Conservation (phyloP, 2,888 invertebrate species). For the Phorcus lineatus region DNA sequence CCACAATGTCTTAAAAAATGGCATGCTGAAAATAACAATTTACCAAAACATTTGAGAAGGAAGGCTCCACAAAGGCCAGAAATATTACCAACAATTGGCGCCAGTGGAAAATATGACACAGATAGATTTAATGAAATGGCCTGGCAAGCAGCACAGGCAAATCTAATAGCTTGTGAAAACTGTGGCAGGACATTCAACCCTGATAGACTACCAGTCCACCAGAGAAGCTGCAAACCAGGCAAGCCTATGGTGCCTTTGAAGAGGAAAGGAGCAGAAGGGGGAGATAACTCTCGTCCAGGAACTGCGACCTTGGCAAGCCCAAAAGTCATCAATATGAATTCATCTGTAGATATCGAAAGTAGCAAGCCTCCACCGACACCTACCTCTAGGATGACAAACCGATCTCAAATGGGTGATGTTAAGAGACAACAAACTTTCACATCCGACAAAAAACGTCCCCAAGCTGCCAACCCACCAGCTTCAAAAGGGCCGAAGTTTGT, state of each 20-base stretch:
- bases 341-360: conserved; percentile 47
- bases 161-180: conserved; percentile 81
- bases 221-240: conserved; percentile 69
- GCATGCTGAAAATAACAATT: conserved; percentile 79
- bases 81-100: conserved; percentile 66
- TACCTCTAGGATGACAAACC: background rate
- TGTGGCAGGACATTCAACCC: conserved; percentile 83
- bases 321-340: conserved; percentile 67
- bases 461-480: conserved; percentile 35
- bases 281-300: conserved; percentile 51
- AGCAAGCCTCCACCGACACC: conserved; percentile 2
- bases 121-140: conserved; percentile 77
- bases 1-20: conserved; percentile 83
- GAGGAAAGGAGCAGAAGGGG: conserved; percentile 29
- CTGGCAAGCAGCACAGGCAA: conserved; percentile 79
- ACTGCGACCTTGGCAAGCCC: conserved; percentile 64
- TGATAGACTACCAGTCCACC: conserved; percentile 81
- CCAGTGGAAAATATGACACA: conserved; percentile 40
- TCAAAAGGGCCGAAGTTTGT: conserved; percentile 71
- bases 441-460: conserved; percentile 44
- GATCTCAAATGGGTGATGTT: background rate
- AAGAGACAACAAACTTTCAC: conserved; percentile 43
- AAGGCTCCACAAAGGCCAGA: conserved; percentile 80
- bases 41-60: conserved; percentile 78
- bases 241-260: conserved; percentile 43